These are phyloP conservation scores for Parthenolecanium corni DNA, from an alignment of 2,888 invertebrate genomes.

Conservation along the genomic window DNA sequence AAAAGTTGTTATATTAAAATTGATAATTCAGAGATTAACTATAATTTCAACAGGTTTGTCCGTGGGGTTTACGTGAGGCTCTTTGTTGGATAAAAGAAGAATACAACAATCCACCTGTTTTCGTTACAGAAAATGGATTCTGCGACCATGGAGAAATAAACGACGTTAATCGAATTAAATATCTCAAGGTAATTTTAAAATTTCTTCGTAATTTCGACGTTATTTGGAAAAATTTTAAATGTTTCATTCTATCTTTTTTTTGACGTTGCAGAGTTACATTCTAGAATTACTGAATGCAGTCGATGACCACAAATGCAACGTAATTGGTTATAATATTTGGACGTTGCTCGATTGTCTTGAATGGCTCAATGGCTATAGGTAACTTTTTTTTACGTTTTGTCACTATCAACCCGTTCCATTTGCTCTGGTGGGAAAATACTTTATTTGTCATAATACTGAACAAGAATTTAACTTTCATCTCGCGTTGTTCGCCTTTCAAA, in stretches of 20 bases:
- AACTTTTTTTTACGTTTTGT: conserved; percentile 37
- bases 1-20: too few species aligned
- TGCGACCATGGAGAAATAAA: conserved; percentile 35
- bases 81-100: conserved; percentile 40
- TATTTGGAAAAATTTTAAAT: too few species aligned
- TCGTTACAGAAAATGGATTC: conserved; percentile 42
- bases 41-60: conserved; percentile 39
- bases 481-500: background rate
- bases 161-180: conserved; percentile 34
- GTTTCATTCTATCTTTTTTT: background rate
- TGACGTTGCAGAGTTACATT: conserved; percentile 38
- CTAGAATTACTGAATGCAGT: conserved; percentile 43
- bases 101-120: conserved; percentile 22
- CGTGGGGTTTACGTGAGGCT: conserved; percentile 41
- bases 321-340: conserved; percentile 61
- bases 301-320: conserved; percentile 43
- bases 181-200: conserved; percentile 7
- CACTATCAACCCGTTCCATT: background rate
- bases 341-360: conserved; percentile 71
- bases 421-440: background rate
- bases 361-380: conserved; percentile 63
- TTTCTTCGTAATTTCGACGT: background rate
- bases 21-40: too few species aligned
- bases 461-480: conserved; percentile 39
- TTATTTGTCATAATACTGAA: conserved; percentile 36